phyloP scores from a whole-genome alignment of 2,888 invertebrate species.

The Drosophila anomalata region DNA sequence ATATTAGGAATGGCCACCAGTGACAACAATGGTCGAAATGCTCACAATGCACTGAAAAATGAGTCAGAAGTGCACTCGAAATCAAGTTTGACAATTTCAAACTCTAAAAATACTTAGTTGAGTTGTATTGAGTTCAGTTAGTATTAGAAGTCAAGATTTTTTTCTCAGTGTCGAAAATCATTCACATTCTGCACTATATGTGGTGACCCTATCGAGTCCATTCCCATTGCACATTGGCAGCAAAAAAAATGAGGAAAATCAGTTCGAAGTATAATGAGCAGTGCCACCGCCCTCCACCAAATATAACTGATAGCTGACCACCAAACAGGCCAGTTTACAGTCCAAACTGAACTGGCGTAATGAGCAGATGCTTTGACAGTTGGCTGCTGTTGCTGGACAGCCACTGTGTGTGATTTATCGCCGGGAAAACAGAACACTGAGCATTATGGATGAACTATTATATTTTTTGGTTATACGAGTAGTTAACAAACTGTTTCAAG shows the following conservation, averaged over 20 bases:
- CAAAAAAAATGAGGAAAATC: conserved; percentile 25
- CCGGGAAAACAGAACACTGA: conserved; percentile 14
- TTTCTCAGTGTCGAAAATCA: conserved; percentile 6
- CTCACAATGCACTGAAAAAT: conserved; percentile 61
- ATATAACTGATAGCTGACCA: conserved; percentile 29
- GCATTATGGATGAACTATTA: conserved; percentile 56
- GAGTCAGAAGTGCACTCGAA: conserved; percentile 12
- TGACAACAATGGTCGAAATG: conserved; percentile 70
- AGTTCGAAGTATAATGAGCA: conserved; percentile 67
- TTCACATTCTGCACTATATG: conserved; percentile 50
- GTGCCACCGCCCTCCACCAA: conserved; percentile 29
- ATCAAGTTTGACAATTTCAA: not conserved
- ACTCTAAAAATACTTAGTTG: not conserved
- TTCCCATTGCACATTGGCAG: conserved; percentile 35
- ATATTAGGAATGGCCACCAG: conserved; percentile 74
- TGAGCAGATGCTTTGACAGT: conserved; percentile 78
- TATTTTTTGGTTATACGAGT: conserved; percentile 6
- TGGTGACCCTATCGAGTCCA: conserved; percentile 61
- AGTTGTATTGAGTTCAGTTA: not conserved
- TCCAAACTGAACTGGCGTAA: conserved; percentile 48
- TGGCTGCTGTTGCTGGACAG: conserved; percentile 61
- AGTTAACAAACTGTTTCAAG: conserved; percentile 29
- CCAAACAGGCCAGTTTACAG: conserved; percentile 36
- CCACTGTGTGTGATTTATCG: conserved; percentile 67
- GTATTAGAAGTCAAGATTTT: not conserved